Conservation (phyloP, 2,797 vertebrate species). For the Taenioides sp. region DNA sequence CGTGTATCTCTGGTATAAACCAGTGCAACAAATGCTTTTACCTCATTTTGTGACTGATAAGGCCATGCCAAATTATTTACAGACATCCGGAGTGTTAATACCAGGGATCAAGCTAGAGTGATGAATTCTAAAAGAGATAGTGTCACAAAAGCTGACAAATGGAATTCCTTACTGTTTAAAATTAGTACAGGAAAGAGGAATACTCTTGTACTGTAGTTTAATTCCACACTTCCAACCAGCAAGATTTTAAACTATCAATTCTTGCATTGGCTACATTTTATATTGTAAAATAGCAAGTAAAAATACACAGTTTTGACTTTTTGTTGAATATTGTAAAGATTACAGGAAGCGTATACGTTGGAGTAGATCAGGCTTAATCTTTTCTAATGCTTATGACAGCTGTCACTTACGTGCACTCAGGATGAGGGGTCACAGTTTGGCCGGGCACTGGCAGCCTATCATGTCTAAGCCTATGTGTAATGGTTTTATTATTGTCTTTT, state of each 20-base stretch:
- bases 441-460: conserved; percentile 18
- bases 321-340: conserved; percentile 52
- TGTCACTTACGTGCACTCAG: conserved; percentile 65
- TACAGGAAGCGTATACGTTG: conserved; percentile 58
- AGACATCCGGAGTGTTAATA: conserved; percentile 34
- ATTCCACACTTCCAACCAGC: neutral
- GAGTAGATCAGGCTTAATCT: conserved; percentile 62
- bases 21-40: conserved; percentile 57
- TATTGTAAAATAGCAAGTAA: conserved; percentile 29
- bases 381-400: conserved; percentile 67
- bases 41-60: conserved; percentile 43
- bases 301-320: conserved; percentile 54
- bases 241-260: conserved; percentile 34
- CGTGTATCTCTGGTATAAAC: conserved; percentile 60
- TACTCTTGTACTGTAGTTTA: neutral
- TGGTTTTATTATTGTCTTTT: conserved; percentile 2
- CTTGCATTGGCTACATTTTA: neutral
- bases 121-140: conserved; percentile 2
- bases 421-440: conserved; percentile 48
- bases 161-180: conserved; percentile 27
- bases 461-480: neutral
- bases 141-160: conserved; percentile 32
- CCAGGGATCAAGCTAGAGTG: conserved; percentile 34
- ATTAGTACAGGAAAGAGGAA: neutral
- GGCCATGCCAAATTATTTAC: conserved; percentile 35